A percentile compares a stretch with the other conserved stretches of the same genome.
Conservation (phyloP, 2,113 vertebrate species). For the Festucalex cinctus region DNA sequence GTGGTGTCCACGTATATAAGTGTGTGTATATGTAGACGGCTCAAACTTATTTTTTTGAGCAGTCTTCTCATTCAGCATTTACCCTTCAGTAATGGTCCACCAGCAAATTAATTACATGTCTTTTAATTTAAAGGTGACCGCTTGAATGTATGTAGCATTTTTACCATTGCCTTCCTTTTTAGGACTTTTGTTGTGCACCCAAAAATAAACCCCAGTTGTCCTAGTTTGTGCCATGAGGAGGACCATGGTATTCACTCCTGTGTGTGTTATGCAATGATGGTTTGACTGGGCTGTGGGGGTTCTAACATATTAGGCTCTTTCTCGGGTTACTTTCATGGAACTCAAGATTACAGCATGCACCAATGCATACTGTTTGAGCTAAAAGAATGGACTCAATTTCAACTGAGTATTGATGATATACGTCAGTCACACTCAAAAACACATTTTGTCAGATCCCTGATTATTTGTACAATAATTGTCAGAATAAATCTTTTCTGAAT, state of each 20-base stretch:
- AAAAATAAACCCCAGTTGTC: constrained; percentile 32
- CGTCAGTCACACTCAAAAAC: not conserved
- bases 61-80: not conserved
- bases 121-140: constrained; percentile 6
- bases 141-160: constrained; percentile 13
- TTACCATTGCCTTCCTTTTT: constrained; percentile 17
- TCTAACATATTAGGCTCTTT: constrained; percentile 18
- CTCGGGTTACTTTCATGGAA: constrained; percentile 19
- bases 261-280: constrained; percentile 5
- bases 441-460: not conserved
- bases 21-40: not conserved
- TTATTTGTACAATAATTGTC: not conserved
- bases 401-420: not conserved
- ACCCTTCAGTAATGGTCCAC: not conserved
- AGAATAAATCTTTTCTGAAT: not conserved
- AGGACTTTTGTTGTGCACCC: constrained; percentile 14
- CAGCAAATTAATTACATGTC: not conserved
- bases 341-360: not conserved
- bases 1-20: not conserved
- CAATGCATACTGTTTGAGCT: not conserved
- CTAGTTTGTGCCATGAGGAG: constrained; percentile 24
- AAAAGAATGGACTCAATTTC: not conserved
- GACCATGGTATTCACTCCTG: constrained; percentile 10
- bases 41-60: not conserved
- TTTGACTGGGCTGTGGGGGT: not conserved